phyloP scores from a whole-genome alignment of 1,140 invertebrate genomes.

The Matsumurasca onukii region DNA sequence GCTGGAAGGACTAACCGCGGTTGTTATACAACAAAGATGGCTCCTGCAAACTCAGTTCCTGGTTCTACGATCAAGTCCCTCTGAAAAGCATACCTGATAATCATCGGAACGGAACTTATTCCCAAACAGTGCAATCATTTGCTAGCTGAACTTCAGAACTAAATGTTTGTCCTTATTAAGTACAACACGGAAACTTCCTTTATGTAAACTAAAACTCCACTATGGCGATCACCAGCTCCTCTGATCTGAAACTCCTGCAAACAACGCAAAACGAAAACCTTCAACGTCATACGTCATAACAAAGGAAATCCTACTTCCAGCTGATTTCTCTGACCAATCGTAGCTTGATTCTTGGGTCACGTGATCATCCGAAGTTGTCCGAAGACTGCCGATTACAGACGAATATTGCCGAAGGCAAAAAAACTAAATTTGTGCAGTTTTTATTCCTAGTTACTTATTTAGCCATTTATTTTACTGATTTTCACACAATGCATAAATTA shows the following conservation, averaged over 20 bases:
- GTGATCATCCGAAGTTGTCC: conserved; percentile 4
- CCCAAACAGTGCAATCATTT: too few species aligned
- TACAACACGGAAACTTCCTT: conserved; percentile 18
- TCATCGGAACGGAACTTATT: too few species aligned
- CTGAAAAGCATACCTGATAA: too few species aligned
- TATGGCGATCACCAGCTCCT: background rate
- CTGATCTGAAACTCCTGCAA: background rate
- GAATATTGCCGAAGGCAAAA: conserved; percentile 17
- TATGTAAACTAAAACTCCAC: conserved; percentile 6
- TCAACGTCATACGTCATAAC: conserved; percentile 21
- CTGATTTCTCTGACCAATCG: conserved; percentile 21
- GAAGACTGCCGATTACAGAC: conserved; percentile 7
- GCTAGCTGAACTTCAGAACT: too few species aligned
- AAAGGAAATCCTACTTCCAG: conserved; percentile 26
- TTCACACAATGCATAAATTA: too few species aligned
- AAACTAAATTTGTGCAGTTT: background rate
- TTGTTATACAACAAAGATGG: conserved; percentile 24
- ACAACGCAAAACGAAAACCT: background rate
- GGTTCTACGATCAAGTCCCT: too few species aligned
- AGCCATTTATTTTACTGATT: too few species aligned
- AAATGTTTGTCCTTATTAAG: too few species aligned
- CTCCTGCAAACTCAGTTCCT: background rate
- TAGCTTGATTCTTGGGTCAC: conserved; percentile 9
- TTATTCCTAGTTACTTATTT: too few species aligned
- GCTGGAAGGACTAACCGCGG: background rate